phyloP scores from a whole-genome alignment of 2,888 invertebrate species.

The Rotaria socialis region DNA sequence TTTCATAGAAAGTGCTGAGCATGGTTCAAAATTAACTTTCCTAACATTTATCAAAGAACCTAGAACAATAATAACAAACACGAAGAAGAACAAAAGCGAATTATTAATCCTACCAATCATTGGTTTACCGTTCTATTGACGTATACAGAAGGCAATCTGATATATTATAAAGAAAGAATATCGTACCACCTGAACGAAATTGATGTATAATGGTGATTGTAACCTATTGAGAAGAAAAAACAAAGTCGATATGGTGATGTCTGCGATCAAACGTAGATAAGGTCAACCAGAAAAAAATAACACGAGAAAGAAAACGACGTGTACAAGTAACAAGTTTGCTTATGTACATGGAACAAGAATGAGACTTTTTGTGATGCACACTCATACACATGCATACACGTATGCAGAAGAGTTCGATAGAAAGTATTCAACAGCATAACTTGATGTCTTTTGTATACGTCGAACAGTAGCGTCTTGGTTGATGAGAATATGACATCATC shows the following conservation, averaged over 20 bases:
- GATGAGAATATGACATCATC: neutral
- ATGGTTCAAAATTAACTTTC: neutral
- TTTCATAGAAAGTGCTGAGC: neutral
- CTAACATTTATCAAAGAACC: neutral
- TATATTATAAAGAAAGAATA: neutral
- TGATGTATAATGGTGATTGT: neutral
- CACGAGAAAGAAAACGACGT: neutral
- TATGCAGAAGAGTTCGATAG: neutral
- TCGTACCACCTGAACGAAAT: neutral
- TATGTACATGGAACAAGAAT: neutral
- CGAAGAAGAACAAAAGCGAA: neutral
- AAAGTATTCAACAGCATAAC: neutral
- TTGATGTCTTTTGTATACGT: neutral
- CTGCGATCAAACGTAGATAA: neutral
- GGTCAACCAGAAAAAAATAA: neutral
- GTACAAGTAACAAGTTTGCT: neutral
- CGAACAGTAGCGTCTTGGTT: neutral
- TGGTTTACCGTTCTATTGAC: neutral
- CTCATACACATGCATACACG: neutral
- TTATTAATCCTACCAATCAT: neutral
- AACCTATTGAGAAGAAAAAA: neutral
- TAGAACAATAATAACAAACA: neutral
- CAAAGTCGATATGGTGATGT: neutral
- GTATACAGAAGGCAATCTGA: neutral
- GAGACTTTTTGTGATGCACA: neutral